Conservation (phyloP, 2,888 invertebrate genomes). For the Lomographa bimaculata region DNA sequence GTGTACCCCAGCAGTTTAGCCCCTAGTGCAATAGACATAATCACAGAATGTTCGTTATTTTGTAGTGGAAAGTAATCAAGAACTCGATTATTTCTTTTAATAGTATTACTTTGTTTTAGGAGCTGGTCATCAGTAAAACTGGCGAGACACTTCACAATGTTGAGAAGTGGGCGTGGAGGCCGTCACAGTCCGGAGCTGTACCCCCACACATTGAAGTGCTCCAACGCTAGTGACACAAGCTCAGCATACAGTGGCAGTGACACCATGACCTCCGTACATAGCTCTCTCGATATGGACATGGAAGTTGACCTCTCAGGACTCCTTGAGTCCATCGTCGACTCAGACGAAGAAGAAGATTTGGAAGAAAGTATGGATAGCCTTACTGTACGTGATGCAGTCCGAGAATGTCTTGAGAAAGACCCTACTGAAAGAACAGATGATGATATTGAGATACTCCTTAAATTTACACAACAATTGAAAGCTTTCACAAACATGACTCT, state of each 20-base stretch:
- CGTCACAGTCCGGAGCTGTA: conserved; percentile 89
- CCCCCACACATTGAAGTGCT: conserved; percentile 91
- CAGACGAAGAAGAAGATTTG: conserved; percentile 97
- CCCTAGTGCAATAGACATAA: too few relatives aligned
- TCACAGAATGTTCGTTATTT: too few relatives aligned
- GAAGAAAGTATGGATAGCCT: conserved; percentile 96
- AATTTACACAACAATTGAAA: conserved; percentile 98
- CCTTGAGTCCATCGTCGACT: conserved; percentile 97
- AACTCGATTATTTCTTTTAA: too few relatives aligned
- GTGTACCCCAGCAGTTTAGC: too few relatives aligned
- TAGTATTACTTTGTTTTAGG: conserved; percentile 55
- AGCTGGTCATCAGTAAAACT: conserved; percentile 60
- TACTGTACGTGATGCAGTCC: conserved; percentile 95
- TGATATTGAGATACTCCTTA: conserved; percentile 96
- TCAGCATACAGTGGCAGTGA: conserved; percentile 98
- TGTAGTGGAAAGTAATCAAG: too few relatives aligned
- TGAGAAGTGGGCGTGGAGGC: conserved; percentile 84
- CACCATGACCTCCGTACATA: conserved; percentile 97
- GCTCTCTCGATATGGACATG: conserved; percentile 89
- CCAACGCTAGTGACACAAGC: conserved; percentile 95
- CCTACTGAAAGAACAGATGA: conserved; percentile 97
- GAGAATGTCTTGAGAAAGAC: conserved; percentile 99
- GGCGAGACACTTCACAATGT: conserved; percentile 78
- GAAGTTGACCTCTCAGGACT: conserved; percentile 97
- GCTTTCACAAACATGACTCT: conserved; percentile 99